phyloP scores from a whole-genome alignment of 2,113 vertebrate genomes.

The Phoxinus phoxinus region DNA sequence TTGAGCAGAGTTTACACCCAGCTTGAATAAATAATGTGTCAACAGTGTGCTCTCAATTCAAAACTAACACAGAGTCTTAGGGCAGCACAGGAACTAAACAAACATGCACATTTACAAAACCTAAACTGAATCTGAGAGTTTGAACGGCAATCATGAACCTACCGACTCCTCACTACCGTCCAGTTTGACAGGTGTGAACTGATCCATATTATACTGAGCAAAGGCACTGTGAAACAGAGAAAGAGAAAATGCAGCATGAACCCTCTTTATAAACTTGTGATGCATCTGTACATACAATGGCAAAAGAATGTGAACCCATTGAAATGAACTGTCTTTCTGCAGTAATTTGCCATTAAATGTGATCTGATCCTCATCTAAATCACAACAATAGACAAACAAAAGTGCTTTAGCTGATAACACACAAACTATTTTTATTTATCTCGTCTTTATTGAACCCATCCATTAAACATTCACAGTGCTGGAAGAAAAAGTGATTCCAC shows the following conservation, averaged over 20 bases:
- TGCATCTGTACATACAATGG: neutral
- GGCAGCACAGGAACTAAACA: neutral
- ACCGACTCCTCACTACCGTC: conserved; percentile 96
- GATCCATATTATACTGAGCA: conserved; percentile 99
- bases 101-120: neutral
- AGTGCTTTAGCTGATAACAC: too few species aligned
- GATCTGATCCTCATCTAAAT: too few species aligned
- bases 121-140: neutral
- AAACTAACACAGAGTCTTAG: neutral
- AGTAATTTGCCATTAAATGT: too few species aligned
- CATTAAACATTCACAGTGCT: too few species aligned
- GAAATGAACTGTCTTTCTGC: too few species aligned
- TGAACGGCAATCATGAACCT: conserved; percentile 54
- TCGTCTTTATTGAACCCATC: too few species aligned
- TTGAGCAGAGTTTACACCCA: conserved; percentile 17
- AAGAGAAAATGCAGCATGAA: neutral
- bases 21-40: conserved; percentile 16
- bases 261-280: neutral
- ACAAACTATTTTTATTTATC: too few species aligned
- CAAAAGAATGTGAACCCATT: too few species aligned
- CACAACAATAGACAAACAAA: too few species aligned
- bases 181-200: conserved; percentile 96
- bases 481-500: too few species aligned
- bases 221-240: conserved; percentile 83
- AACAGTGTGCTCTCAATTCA: neutral